These are phyloP conservation scores for Heliangelus exortis DNA, from an alignment of 2,797 vertebrate species.

Conservation along the genomic window DNA sequence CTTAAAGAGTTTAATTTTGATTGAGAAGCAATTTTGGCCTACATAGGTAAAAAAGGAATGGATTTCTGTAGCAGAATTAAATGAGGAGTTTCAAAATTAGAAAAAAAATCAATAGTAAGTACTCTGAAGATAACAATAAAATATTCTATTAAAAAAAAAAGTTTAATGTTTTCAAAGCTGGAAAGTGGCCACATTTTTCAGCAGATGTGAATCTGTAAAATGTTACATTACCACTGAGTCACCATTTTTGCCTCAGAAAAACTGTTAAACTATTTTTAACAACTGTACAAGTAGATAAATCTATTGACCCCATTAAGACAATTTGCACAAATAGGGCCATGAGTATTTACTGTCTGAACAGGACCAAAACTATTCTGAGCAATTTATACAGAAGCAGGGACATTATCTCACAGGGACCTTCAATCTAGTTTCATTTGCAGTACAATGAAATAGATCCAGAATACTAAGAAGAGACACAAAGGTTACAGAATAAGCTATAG, in stretches of 20 bases:
- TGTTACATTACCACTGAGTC: background rate
- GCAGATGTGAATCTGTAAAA: background rate
- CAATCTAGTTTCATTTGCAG: background rate
- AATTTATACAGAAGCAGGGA: background rate
- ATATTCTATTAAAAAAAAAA: background rate
- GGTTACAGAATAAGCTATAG: background rate
- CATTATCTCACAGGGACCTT: background rate
- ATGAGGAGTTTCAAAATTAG: background rate
- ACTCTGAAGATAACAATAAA: background rate
- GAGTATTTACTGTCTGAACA: background rate
- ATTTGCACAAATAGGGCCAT: background rate
- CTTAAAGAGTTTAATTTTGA: background rate
- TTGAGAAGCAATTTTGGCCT: slow-evolving; percentile 2
- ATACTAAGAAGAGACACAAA: background rate
- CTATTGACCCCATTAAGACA: background rate
- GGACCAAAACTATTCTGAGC: background rate
- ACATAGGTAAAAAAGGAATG: background rate
- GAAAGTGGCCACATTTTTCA: background rate
- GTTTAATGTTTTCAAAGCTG: background rate
- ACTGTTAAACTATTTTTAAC: background rate
- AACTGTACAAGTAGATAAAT: background rate
- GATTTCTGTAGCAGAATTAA: background rate
- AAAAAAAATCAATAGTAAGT: background rate
- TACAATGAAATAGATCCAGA: background rate
- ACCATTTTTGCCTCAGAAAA: slow-evolving; percentile 17